Base-by-base conservation (phyloP, 2,113 vertebrate genomes). In the Prinia subflava region DNA sequence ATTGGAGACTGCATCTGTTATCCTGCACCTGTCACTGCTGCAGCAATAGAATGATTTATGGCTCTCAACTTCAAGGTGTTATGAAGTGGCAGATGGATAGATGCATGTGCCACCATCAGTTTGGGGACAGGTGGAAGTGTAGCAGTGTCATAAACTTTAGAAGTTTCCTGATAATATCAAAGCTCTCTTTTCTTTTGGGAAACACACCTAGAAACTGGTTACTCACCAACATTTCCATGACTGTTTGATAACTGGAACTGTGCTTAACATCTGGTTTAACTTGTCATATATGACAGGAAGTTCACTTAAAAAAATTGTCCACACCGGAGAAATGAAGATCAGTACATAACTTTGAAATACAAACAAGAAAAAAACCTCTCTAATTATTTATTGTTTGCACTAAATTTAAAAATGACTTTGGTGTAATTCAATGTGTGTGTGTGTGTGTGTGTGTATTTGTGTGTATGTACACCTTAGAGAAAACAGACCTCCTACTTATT, bases 11-110 rank as follows among this genome's bases (percentile, higher is more conserved):
- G 60, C 95, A 97, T 94, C 95, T 97, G 97, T 91, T 95, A 53
- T 79, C 62, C 73, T 64, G 87, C 97, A 97, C 93, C 97, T 97
- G 97, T 95, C 80, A 60, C 73, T 42, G 55, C 59, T 89, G 59
- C 44, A 18, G 84, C 91, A 89, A 71, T 50, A 85, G 71, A 86
- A 91, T 97, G 94, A 98, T 97, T 96, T 95, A 97, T 75, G n/a
- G 73, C 59, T 80, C 94, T 83, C 76, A 82, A 56, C 71, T 82
- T 88, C 87, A 88, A 37, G 56, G 84, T 70, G 9, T 94, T 95
- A 78, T 25, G 19, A 95, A 97, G 90, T 49, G 89, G 77, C 83
- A 64, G 84, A 84, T 90, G 78, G 50, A 90, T 57, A 93, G 90
- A 86, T 88, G 74, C 71, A 91, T 3, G 12, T 95, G 94, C 79